Evolutionary conservation across 2,888 invertebrate genomes (phyloP).

Genomic region (Nemotelus pantherinus): DNA sequence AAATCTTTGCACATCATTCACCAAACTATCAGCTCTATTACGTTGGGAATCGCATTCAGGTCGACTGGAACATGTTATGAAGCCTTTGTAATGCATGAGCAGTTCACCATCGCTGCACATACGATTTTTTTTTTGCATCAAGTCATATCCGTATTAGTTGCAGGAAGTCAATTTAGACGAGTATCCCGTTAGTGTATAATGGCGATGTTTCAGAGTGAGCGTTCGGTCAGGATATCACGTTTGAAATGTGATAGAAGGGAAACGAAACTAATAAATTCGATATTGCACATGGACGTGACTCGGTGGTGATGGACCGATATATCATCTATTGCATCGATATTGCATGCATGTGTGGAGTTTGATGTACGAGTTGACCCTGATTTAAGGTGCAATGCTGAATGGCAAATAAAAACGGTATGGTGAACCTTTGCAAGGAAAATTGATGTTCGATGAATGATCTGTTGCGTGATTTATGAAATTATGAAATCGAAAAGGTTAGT

Average conservation of each 20-base stretch:
- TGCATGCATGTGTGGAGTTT: slow-evolving; percentile 13
- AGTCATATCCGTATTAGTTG: slow-evolving; percentile 4
- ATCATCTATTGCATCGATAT: slow-evolving; percentile 1
- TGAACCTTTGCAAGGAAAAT: too few species aligned
- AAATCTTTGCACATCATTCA: background rate
- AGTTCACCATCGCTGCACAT: slow-evolving; percentile 7
- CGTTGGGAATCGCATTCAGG: slow-evolving; percentile 19
- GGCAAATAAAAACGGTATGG: too few species aligned
- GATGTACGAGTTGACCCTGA: too few species aligned
- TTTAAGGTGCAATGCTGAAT: too few species aligned
- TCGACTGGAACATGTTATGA: slow-evolving; percentile 11
- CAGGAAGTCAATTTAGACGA: slow-evolving; percentile 44
- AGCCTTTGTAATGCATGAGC: slow-evolving; percentile 29
- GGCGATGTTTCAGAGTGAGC: slow-evolving; percentile 18
- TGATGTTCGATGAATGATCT: too few species aligned
- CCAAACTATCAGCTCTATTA: slow-evolving; percentile 36
- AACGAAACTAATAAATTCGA: slow-evolving; percentile 51
- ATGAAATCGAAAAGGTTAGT: too few species aligned
- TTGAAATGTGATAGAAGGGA: slow-evolving; percentile 50
- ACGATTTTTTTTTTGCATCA: slow-evolving; percentile 25
- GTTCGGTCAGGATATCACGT: slow-evolving; percentile 47
- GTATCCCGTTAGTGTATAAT: slow-evolving; percentile 42
- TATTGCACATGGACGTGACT: slow-evolving; percentile 48
- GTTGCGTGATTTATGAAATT: too few species aligned
- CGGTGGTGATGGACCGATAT: slow-evolving; percentile 9